phyloP scores from a whole-genome alignment of 2,113 vertebrate species.

The Pomatostomus ruficeps region DNA sequence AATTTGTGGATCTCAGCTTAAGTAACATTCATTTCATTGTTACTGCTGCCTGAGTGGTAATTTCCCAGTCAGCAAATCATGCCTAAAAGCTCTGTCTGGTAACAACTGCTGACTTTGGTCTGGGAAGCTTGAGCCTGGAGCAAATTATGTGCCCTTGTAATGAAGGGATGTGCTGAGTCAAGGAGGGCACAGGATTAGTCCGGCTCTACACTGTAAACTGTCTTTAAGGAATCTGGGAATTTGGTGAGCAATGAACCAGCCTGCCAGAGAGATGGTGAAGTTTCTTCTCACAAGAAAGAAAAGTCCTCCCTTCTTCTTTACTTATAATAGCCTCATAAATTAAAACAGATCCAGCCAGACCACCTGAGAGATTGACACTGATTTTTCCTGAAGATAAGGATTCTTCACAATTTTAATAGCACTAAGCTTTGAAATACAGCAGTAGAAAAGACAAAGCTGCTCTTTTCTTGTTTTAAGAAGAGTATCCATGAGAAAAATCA shows the following conservation, averaged over 20 bases:
- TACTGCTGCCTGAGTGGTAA: not conserved
- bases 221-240: not conserved
- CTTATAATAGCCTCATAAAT: not conserved
- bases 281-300: not conserved
- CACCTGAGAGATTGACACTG: not conserved
- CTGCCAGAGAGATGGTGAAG: not conserved
- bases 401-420: not conserved
- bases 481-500: not conserved
- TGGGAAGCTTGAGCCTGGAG: not conserved
- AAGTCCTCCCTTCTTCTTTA: not conserved
- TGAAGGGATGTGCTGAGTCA: not conserved
- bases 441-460: not conserved
- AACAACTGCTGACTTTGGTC: not conserved
- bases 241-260: not conserved
- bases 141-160: accelerated
- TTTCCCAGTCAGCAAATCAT: not conserved
- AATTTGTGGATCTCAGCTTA: not conserved
- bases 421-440: not conserved
- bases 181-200: not conserved
- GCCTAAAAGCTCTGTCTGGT: not conserved
- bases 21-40: not conserved
- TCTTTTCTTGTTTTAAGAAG: not conserved
- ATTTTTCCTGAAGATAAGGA: not conserved
- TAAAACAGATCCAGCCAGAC: not conserved
- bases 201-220: not conserved